Base-by-base conservation (phyloP, 2,888 invertebrate species). In the Ditylenchus weischeri region DNA sequence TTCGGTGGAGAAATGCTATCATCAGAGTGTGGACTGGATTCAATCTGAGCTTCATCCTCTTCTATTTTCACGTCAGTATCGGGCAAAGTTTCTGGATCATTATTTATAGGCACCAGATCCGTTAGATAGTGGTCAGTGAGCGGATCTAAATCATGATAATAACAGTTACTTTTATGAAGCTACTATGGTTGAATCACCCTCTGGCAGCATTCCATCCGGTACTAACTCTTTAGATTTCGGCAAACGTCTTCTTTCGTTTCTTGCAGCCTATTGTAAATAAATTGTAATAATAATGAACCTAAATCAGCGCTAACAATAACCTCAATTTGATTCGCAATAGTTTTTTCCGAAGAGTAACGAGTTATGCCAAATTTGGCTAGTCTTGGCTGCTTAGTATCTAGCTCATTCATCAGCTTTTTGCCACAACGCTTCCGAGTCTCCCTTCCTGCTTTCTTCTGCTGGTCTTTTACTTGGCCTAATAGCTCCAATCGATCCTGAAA, bases 351-450 rank as follows among this genome's bases (percentile, higher is more conserved):
- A 18, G 54, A 71, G 61, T 76, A 77, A 38, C 75, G 75, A 13
- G 79, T 70, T 54, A 80, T 77, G 19, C 80, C 80, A 58, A 78
- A 80, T 48, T 78, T 77, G 29, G 76, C 72, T n/a, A 80, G 71
- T 49, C 66, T 77, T 36, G 79, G 72, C 68, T 80, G 80, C 64
- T 78, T 73, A 43, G 66, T 57, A 65, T 75, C 76, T 10, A 51
- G 59, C 21, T 60, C 51, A 29, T 50, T 61, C 43, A 65, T 49
- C n/a, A 58, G 38, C n/a, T 62, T 50, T 21, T 54, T 64, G 19
- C 36, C 62, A 15, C 38, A 51, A 35, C 69, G 69, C 47, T 62
- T 69, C 21, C 60, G 15, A 23, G 60, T 50, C 19, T 50, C 58
- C 38, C 62, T 68, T 0, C 75, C 75, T 0, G 68, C 74, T n/a